Conservation (phyloP, 2,113 vertebrate genomes). For the Anolis sagrei region DNA sequence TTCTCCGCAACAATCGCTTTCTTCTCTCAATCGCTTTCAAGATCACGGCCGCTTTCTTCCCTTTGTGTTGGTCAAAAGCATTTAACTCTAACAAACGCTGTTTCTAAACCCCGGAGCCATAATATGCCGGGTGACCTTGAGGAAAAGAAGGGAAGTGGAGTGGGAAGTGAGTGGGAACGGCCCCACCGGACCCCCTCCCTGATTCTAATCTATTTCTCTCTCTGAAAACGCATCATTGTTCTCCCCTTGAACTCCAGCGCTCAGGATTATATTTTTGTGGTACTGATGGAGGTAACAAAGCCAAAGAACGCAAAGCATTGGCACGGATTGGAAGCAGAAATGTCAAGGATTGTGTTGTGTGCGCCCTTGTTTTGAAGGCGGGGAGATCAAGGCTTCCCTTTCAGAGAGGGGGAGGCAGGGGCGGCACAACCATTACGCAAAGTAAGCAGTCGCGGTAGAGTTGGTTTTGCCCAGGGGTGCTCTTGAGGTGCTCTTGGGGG, state of each 20-base stretch:
- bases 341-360: neutral
- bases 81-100: constrained; percentile 21
- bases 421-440: no score
- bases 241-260: neutral
- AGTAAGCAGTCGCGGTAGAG: no score
- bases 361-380: neutral
- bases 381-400: neutral
- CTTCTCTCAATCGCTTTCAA: constrained; percentile 3
- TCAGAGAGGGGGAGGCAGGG: neutral
- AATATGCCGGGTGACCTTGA: constrained; percentile 14
- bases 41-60: rapidly evolving
- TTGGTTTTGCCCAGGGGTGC: no score
- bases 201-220: no score
- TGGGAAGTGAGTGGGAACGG: constrained; percentile 20
- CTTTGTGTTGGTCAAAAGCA: neutral
- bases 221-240: neutral
- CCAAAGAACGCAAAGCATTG: no score
- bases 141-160: neutral
- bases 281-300: neutral
- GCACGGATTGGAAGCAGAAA: neutral
- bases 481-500: no score
- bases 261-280: neutral
- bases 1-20: neutral
- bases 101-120: neutral
- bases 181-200: constrained; percentile 18